Evolutionary conservation across 2,888 invertebrate genomes (phyloP), one percentile per base, ranked within the genome.

Genomic region (Eupithecia subfuscata): DNA sequence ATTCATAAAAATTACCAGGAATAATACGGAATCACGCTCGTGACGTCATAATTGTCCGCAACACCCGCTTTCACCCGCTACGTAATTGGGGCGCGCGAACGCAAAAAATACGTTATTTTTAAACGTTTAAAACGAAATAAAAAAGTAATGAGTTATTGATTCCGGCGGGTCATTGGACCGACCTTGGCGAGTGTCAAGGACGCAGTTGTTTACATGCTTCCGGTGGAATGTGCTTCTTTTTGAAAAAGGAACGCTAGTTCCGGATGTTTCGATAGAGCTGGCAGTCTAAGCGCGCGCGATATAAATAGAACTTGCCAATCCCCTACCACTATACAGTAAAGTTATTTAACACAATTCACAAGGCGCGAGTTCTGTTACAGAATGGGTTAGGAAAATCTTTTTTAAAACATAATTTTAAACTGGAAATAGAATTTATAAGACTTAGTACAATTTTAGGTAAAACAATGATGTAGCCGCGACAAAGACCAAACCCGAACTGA

Each of bases 101-200:
- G 85, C 85, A 87, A 90, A 90, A 90, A 89, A 88, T 81, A 85
- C 82, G 86, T 86, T 90, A 89, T 90, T 90, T 90, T 90, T 87
- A 89, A 90, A 85, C 86, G 88, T 88, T 89, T 82, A 76, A 89
- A 89, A 88, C 86, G 87, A 89, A 89, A 90, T 90, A 90, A 90
- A 90, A 90, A 90, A 87, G 90, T 90, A 90, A 90, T 90, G 90
- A 90, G 89, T 90, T 90, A 90, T 90, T 88, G 90, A 90, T 90
- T 89, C 85, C 74, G 79, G 67, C 82, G 82, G 88, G 88, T 87
- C 86, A 86, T 84, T 85, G 87, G 78, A 79, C 85, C 75, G 86
- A 81, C 87, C 87, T 86, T 86, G 85, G 43, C 79, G 84, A 83
- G 83, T 86, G 91, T 89, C 91, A 91, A 91, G 91, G 91, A 80